phyloP scores from a whole-genome alignment of 2,888 invertebrate species.

The Ormyrus pomaceus region DNA sequence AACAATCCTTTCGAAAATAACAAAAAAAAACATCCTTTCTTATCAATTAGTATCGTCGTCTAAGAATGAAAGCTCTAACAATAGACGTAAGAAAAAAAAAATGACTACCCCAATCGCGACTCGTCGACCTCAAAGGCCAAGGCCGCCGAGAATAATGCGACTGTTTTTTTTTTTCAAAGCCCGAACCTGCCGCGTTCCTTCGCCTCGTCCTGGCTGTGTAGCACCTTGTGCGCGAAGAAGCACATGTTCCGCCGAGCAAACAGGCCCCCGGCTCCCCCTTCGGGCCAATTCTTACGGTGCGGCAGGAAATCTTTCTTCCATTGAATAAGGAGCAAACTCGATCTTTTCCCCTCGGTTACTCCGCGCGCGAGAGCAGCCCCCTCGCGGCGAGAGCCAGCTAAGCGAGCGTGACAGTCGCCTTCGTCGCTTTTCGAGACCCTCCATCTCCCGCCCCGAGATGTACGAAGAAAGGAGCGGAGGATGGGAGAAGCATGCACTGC shows the following conservation, averaged over 20 bases:
- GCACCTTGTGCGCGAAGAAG: constrained; percentile 49
- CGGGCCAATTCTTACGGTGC: constrained; percentile 18
- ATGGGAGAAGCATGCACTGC: not conserved
- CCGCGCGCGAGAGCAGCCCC: too few relatives aligned
- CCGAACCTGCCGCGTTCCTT: constrained; percentile 38
- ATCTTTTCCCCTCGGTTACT: constrained; percentile 59
- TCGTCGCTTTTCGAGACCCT: too few relatives aligned
- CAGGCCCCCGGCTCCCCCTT: not conserved
- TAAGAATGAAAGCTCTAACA: too few relatives aligned
- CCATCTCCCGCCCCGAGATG: not conserved
- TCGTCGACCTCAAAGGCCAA: not conserved
- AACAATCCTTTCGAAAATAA: too few relatives aligned
- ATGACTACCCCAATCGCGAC: too few relatives aligned
- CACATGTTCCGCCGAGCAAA: constrained; percentile 28
- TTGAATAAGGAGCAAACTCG: constrained; percentile 57
- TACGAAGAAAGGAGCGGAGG: not conserved
- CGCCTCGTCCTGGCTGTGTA: constrained; percentile 25
- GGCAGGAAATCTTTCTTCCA: constrained; percentile 56
- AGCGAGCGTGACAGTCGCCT: constrained; percentile 39
- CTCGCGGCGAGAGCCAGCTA: not conserved
- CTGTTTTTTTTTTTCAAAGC: constrained; percentile 10
- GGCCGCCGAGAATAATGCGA: constrained; percentile 14
- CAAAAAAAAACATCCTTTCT: too few relatives aligned
- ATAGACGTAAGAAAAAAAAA: too few relatives aligned
- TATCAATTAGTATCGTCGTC: too few relatives aligned